Base-by-base conservation (phyloP, 2,888 invertebrate genomes). In the Branchipolynoe longqiensis region DNA sequence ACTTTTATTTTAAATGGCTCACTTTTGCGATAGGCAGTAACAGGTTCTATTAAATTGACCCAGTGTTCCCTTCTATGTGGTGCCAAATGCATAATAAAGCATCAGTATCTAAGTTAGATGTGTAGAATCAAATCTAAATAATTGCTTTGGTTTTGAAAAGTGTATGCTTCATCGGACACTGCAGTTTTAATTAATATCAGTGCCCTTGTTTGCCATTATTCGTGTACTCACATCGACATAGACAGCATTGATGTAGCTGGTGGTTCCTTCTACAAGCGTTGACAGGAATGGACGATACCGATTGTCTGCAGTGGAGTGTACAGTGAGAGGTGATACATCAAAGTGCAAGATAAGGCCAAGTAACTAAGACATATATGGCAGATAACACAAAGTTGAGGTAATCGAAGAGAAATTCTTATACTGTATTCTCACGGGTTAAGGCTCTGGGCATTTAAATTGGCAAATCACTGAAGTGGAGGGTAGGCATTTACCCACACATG, bases 171-270 rank as follows among this genome's bases (percentile, higher is more conserved):
- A 48, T 48, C 8, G 18, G 8, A 48, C 18, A 12, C 18, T 18
- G 18, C 18, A 18, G 48, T 48, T 12, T 48, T 12, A 8, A 12
- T 48, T 48, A 48, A 48, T 48, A 48, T 48, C 18, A 18, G 48
- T 48, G 48, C 18, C 8, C 48, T 48, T 12, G 48, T 8, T 12
- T 48, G 48, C 8, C 8, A 8, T 48, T 48, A 48, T 48, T 48
- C 8, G 38, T 25, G 0, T 25, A 83, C 83, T 83, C 28, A 83
- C 83, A 40, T 83, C 83, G n/a, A 64, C 41, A 64, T 83, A 83
- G 41, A 62, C 64, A n/a, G 83, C 83, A 38, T 83, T 83, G 64
- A 83, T 83, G 40, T 83, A 83, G 36, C 58, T 58, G 14, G 59
- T 83, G 1, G 40, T 62, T 14, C 64, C 83, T 14, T 83, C 83